Percentiles rank a stretch among this genome's conserved stretches.
phyloP scores from a whole-genome alignment of 1,140 invertebrate species.

The Gyrodactylus bullatarudis region DNA sequence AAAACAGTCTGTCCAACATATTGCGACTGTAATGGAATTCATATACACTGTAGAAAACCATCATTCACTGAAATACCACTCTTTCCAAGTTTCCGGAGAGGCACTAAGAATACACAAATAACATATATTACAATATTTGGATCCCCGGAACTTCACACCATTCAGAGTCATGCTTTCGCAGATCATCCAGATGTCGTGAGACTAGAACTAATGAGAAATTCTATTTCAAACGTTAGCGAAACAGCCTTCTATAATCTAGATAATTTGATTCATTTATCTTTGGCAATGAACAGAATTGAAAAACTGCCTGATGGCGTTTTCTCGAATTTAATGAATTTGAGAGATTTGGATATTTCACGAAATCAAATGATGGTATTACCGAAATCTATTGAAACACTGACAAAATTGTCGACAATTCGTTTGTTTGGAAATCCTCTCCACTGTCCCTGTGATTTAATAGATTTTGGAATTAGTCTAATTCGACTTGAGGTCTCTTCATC shows the following conservation, averaged over 20 bases:
- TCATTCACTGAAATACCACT: not conserved
- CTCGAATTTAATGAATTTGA: not conserved
- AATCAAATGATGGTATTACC: not conserved
- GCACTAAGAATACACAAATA: not conserved
- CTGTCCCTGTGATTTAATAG: not conserved
- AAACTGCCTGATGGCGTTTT: not conserved
- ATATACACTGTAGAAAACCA: not conserved
- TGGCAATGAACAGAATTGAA: not conserved
- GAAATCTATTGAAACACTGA: slow-evolving; percentile 2
- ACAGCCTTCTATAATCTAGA: not conserved
- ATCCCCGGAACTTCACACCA: not conserved
- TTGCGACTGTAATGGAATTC: not conserved
- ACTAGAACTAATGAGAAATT: not conserved
- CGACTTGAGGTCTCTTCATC: not conserved
- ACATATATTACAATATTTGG: not conserved
- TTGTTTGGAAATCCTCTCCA: not conserved
- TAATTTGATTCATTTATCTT: not conserved
- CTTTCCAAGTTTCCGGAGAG: no score
- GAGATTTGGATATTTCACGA: not conserved
- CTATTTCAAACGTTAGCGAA: not conserved
- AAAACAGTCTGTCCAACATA: no score
- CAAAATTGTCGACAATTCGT: not conserved
- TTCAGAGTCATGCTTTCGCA: not conserved
- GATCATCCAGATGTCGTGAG: not conserved
- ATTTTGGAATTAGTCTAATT: not conserved